Conservation (phyloP, 2,888 invertebrate genomes). For the Malthinus seriepunctatus region DNA sequence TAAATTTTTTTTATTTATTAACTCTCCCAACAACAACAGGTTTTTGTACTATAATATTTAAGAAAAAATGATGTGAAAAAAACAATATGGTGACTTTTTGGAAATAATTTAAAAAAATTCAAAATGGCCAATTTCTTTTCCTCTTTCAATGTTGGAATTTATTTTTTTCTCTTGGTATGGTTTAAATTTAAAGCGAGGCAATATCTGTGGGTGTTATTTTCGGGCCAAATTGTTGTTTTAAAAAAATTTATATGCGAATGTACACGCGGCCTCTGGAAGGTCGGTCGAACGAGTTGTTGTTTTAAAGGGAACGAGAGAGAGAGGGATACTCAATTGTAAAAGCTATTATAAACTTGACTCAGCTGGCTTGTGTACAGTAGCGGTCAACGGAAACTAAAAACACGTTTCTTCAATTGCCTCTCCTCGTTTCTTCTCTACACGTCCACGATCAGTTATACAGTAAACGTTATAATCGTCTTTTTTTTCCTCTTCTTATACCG, state of each 20-base stretch:
- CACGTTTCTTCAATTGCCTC: conserved; percentile 34
- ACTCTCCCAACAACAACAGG: conserved; percentile 4
- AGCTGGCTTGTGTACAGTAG: conserved; percentile 38
- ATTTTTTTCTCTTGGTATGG: too few species aligned
- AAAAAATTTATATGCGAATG: conserved; percentile 44
- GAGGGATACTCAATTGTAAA: conserved; percentile 36
- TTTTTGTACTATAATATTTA: conserved; percentile 5
- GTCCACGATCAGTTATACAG: conserved; percentile 24
- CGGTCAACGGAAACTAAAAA: conserved; percentile 39
- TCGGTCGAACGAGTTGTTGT: conserved; percentile 42
- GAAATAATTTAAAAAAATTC: too few species aligned
- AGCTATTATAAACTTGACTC: conserved; percentile 37
- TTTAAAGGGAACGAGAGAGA: conserved; percentile 36
- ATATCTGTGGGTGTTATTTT: conserved; percentile 31
- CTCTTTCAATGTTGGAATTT: too few species aligned
- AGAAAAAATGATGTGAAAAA: too few species aligned
- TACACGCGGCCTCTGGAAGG: conserved; percentile 53
- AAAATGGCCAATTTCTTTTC: too few species aligned
- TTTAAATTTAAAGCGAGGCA: conserved; percentile 22
- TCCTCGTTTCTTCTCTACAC: conserved; percentile 17
- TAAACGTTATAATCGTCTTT: conserved; percentile 20
- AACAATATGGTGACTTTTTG: too few species aligned
- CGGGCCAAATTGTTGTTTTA: conserved; percentile 22
- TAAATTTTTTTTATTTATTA: too few species aligned
- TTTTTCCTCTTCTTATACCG: neutral